Conservation (phyloP, 2,888 invertebrate species). For the Octodonta nipae region DNA sequence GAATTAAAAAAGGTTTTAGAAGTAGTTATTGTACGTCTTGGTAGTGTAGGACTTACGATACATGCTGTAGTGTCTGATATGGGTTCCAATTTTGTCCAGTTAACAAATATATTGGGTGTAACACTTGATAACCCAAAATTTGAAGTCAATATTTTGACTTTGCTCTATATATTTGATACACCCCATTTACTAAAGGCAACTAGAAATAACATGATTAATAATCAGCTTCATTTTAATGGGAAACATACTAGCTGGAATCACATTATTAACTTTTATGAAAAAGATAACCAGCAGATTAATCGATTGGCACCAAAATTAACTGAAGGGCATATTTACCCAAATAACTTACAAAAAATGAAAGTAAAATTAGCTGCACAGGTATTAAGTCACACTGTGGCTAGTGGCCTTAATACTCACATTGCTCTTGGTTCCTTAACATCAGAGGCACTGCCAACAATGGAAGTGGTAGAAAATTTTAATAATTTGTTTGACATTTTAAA, state of each 20-base stretch:
- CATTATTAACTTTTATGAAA: constrained; percentile 10
- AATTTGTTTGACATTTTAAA: constrained; percentile 12
- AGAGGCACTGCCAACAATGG: constrained; percentile 6
- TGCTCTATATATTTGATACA: constrained; percentile 9
- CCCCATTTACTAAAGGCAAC: constrained; percentile 11
- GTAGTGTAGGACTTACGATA: background rate
- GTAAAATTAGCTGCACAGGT: constrained; percentile 13
- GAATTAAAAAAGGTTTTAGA: background rate
- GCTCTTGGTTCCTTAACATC: constrained; percentile 6
- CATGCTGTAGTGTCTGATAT: background rate
- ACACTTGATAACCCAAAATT: background rate
- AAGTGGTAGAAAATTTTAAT: constrained; percentile 9
- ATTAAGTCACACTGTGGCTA: constrained; percentile 14
- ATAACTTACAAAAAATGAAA: constrained; percentile 15
- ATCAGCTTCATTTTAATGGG: constrained; percentile 7
- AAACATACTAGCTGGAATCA: constrained; percentile 9
- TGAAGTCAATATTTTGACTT: background rate
- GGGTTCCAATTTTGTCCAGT: background rate
- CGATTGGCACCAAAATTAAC: constrained; percentile 13
- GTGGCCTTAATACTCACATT: constrained; percentile 10
- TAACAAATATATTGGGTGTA: background rate
- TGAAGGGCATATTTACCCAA: constrained; percentile 12
- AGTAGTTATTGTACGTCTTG: background rate
- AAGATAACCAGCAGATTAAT: constrained; percentile 7
- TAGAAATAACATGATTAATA: constrained; percentile 8